Conservation (phyloP, 2,888 invertebrate genomes). For the Stictocephala bisonia region DNA sequence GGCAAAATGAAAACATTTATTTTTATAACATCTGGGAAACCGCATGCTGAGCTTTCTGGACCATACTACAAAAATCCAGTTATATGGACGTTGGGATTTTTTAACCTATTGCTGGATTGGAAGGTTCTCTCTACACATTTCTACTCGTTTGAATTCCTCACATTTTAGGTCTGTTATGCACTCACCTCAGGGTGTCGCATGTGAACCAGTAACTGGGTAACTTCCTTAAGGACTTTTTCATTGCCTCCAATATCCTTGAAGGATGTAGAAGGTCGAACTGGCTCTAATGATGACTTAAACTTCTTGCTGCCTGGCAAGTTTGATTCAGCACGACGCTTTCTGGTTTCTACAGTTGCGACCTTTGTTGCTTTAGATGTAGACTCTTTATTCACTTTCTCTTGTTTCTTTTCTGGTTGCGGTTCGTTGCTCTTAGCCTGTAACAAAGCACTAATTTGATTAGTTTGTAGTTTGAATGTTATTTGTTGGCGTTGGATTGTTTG, state of each 20-base stretch:
- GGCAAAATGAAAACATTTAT: too few species aligned
- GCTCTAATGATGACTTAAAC: slow-evolving; percentile 14
- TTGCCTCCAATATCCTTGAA: slow-evolving; percentile 87
- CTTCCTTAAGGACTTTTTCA: slow-evolving; percentile 75
- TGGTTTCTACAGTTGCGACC: neutral
- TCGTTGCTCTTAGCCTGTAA: neutral
- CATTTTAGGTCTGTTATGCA: too few species aligned
- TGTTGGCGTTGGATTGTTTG: too few species aligned
- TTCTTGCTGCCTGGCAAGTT: neutral
- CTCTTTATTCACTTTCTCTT: neutral
- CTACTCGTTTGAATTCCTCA: too few species aligned
- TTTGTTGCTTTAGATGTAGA: neutral
- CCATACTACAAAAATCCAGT: too few species aligned
- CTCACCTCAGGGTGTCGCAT: slow-evolving; percentile 84
- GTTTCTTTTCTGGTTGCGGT: neutral
- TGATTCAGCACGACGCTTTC: neutral
- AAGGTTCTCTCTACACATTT: too few species aligned
- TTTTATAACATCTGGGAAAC: too few species aligned
- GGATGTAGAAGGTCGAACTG: slow-evolving; percentile 64
- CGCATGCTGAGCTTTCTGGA: too few species aligned
- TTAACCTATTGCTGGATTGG: too few species aligned
- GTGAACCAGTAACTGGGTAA: slow-evolving; percentile 83
- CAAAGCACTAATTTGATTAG: too few species aligned
- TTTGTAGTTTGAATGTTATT: too few species aligned
- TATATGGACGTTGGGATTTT: too few species aligned